Conservation (phyloP, 2,797 vertebrate species). For the Pangasius djambal region DNA sequence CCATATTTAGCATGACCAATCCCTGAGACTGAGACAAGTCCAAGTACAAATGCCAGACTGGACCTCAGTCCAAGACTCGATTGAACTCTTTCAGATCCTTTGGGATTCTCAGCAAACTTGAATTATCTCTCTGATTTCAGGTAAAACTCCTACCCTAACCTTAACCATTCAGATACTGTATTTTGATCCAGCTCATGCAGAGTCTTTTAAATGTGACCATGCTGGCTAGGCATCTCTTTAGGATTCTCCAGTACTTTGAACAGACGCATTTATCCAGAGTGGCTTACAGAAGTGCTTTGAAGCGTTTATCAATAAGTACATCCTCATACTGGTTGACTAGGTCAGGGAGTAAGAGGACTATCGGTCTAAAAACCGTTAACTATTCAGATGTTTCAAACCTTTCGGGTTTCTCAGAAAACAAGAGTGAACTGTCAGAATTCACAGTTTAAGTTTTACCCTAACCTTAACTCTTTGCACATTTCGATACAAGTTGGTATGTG, state of each 20-base stretch:
- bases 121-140: not conserved
- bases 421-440: not conserved
- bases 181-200: not conserved
- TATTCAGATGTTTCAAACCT: not conserved
- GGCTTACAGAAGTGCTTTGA: not conserved
- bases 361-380: not conserved
- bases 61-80: not conserved
- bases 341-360: not conserved
- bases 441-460: too few relatives aligned
- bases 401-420: not conserved
- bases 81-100: not conserved
- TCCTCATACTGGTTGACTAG: not conserved
- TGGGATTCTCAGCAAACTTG: not conserved
- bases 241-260: not conserved
- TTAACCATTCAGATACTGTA: not conserved
- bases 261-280: not conserved
- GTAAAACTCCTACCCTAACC: not conserved
- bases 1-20: not conserved
- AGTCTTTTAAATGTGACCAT: not conserved
- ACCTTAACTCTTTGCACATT: not conserved
- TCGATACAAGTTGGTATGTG: not conserved
- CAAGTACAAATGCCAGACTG: not conserved
- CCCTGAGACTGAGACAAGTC: not conserved
- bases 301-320: not conserved
- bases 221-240: not conserved